Base-by-base conservation (phyloP, 53 echinoderm and acorn worm genomes). In the Patiria pectinifera region DNA sequence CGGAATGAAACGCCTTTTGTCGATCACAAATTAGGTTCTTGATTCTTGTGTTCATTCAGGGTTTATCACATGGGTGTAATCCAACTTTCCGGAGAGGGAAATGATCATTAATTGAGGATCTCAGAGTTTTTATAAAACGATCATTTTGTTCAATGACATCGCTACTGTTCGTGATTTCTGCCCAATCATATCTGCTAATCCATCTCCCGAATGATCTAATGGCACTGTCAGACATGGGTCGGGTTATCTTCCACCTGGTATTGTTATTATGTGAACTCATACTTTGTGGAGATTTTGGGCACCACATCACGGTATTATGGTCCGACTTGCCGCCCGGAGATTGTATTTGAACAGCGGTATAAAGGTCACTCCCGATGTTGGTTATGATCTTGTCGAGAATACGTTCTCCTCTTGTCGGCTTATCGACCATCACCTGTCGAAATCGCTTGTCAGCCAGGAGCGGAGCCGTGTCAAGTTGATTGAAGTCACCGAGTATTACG, bases 301-400 rank as follows among this genome's bases (percentile, higher is more conserved):
- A 48, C 76, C 91, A 91, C 6, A 82, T 2, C 45, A 91, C 62
- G 5, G 70, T 66, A 21, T 62, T 82, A 14, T 91, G 91, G 25
- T 91, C 91, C 13, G 82, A 82, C 8, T 82, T 82, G 21, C 91
- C 91, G 3, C 69, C 21, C 5, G 91, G 82, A 2, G 72, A 69
- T 6, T 48, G 43, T 5, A 91, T 79, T 69, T 45, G 82, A 3
- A 82, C 48, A 48, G 3, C 15, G 35, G 44, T 63, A 78, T 62
- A 82, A 15, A 74, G 46, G 23, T 72, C 6, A 78, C 76, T 76
- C 18, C 79, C 43, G 1, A 89, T 60, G 23, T 91, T 91, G 25
- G 82, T 62, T 69, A 82, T 83, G 58, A 91, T 91, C 76, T 91
- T 91, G 25, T 91, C 91, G 18, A 91, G 83, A 66, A 91, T 91